Evolutionary conservation across 2,113 vertebrate species (phyloP).

Genomic region (Macquaria australasica): DNA sequence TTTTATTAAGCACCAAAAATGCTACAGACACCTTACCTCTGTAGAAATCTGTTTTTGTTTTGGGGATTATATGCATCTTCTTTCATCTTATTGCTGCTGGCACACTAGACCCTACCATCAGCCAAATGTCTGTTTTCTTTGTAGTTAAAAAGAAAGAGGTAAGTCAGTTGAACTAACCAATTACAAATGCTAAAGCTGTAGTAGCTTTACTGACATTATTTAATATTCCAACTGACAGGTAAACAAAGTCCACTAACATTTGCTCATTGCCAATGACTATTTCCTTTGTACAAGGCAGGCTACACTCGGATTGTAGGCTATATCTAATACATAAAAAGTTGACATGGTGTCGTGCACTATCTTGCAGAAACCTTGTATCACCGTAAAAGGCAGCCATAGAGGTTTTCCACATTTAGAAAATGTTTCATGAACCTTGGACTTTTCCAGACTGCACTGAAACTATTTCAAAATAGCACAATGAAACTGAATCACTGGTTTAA

Average conservation of each 20-base stretch:
- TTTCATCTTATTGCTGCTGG: neutral
- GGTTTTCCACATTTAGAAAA: conserved; percentile 39
- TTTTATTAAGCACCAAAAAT: conserved; percentile 31
- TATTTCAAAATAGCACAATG: neutral
- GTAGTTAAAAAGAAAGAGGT: conserved; percentile 4
- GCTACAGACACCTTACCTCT: conserved; percentile 7
- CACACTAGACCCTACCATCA: neutral
- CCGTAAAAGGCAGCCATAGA: neutral
- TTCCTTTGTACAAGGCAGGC: neutral
- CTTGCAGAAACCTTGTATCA: conserved; percentile 16
- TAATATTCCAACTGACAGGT: neutral
- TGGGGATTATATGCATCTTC: neutral
- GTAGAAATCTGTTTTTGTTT: neutral
- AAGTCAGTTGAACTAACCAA: conserved; percentile 12
- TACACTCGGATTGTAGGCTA: neutral
- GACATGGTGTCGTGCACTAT: neutral
- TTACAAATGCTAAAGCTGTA: conserved; percentile 3
- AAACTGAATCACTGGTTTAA: neutral
- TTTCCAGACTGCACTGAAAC: neutral
- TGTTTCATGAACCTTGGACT: conserved; percentile 31
- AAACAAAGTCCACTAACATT: conserved; percentile 9
- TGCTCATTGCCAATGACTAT: neutral
- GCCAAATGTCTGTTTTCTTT: conserved; percentile 8
- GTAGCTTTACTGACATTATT: conserved; percentile 1
- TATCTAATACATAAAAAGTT: conserved; percentile 3